These are phyloP conservation scores for Drosophila nr. perissopoda DNA, from an alignment of 2,888 invertebrate species.

Conservation along the genomic window DNA sequence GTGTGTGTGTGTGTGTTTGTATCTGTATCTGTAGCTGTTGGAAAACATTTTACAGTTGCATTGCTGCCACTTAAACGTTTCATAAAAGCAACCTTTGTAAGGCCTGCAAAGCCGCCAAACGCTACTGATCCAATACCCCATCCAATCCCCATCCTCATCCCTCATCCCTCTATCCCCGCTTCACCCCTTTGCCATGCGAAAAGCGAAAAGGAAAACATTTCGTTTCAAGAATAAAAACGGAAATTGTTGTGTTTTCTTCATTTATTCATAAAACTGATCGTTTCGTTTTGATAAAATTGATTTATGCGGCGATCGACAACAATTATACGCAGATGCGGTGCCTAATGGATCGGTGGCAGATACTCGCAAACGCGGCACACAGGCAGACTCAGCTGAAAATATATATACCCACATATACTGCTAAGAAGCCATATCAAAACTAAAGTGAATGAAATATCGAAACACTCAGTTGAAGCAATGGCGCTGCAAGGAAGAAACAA, in stretches of 20 bases:
- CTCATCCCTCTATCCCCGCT: constrained; percentile 10
- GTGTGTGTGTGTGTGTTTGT: constrained; percentile 18
- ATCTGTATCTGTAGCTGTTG: constrained; percentile 39
- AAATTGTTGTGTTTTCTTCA: constrained; percentile 63
- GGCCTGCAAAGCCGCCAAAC: constrained; percentile 54
- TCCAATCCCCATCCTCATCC: constrained; percentile 2
- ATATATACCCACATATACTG: not conserved
- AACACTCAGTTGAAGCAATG: not conserved
- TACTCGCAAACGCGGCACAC: constrained; percentile 16
- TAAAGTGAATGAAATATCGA: not conserved
- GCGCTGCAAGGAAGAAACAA: not conserved
- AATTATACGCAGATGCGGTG: constrained; percentile 80
- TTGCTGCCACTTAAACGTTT: constrained; percentile 78
- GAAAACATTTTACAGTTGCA: constrained; percentile 78
- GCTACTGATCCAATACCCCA: constrained; percentile 24
- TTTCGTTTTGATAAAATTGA: constrained; percentile 81
- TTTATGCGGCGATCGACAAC: constrained; percentile 79
- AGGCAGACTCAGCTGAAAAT: constrained; percentile 3
- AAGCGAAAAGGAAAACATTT: constrained; percentile 57
- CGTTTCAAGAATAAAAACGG: constrained; percentile 58
- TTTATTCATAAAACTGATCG: constrained; percentile 81
- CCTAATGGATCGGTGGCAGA: constrained; percentile 79
- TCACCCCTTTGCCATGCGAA: constrained; percentile 54
- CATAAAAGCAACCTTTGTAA: constrained; percentile 81
- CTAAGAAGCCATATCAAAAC: not conserved